Base-by-base conservation (phyloP, 2,888 invertebrate genomes). In the Linyphia triangularis region DNA sequence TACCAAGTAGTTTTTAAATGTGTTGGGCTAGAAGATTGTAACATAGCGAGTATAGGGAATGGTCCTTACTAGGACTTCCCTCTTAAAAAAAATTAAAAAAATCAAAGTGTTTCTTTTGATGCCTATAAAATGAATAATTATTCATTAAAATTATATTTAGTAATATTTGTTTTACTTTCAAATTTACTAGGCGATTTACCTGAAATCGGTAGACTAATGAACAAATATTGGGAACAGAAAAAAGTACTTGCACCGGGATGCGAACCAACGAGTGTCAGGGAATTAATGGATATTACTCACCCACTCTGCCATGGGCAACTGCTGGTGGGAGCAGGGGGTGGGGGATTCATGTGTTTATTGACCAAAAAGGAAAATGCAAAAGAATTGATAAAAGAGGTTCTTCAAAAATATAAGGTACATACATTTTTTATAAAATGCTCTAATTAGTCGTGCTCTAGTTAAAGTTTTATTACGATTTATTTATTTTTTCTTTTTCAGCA, bases 171-270 rank as follows among this genome's bases (percentile, higher is more conserved):
- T n/a, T 33, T 61, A 28, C 13, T 43, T 28, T 24, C 37, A 4
- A 40, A 63, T 28, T 90, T 85, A 79, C 6, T 90, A 93, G 93
- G 92, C 85, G 91, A 93, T 90, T 89, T 93, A 69, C 90, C 90
- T 24, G 88, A 79, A 28, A 91, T 93, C 7, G 93, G 93, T 16
- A 40, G 86, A n/a, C 92, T 92, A 79, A 91, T 93, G 89, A 91
- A 91, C 70, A 89, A 83, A 4, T 93, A 93, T 91, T 93, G 93
- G 93, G 88, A 92, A 82, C 92, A 92, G 91, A 93, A 93, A 92
- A 93, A 93, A 86, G 88, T 91, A 6, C 92, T 93, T 92, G 93
- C 93, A 0, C 92, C 93, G 0, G 93, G 93, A 3, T 92, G 93
- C 91, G 93, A 93, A 90, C 92, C 93, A 0, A 90, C 90, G n/a